Conservation (phyloP, 2,888 invertebrate species). For the Sclerodermus sp. region DNA sequence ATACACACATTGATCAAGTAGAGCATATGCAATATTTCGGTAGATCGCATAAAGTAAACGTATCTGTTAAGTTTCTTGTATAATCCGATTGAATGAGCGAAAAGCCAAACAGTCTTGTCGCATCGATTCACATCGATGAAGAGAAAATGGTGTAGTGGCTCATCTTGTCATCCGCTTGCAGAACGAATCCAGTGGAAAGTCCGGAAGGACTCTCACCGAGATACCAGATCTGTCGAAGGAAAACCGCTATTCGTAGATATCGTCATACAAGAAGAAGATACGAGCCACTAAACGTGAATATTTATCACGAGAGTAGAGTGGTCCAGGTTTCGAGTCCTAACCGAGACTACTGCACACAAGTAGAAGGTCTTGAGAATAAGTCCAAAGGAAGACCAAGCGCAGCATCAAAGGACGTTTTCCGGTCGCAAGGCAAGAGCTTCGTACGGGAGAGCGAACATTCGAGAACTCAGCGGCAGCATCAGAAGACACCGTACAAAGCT, state of each 20-base stretch:
- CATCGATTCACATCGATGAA: too few relatives aligned
- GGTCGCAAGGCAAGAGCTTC: conserved; percentile 7
- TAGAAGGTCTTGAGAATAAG: conserved; percentile 4
- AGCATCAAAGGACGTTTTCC: conserved; percentile 14
- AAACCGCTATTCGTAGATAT: conserved; percentile 22
- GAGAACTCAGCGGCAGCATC: conserved; percentile 2
- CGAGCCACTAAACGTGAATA: conserved; percentile 31
- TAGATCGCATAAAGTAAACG: too few relatives aligned
- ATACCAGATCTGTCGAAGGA: conserved; percentile 25
- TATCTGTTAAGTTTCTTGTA: too few relatives aligned
- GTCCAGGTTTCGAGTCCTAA: conserved; percentile 17
- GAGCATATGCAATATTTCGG: too few relatives aligned
- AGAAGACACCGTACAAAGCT: conserved; percentile 3
- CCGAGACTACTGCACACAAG: conserved; percentile 11
- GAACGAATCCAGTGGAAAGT: conserved; percentile 17
- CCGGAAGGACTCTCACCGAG: conserved; percentile 22
- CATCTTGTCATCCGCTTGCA: not conserved
- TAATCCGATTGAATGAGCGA: too few relatives aligned
- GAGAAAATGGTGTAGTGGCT: too few relatives aligned
- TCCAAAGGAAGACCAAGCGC: conserved; percentile 7
- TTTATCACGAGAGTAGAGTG: conserved; percentile 32
- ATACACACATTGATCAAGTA: too few relatives aligned
- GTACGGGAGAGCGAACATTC: conserved; percentile 8
- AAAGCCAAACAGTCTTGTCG: too few relatives aligned
- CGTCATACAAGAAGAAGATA: conserved; percentile 23